phyloP scores from a whole-genome alignment of 2,113 vertebrate species.

The Sinocyclocheilus grahami region DNA sequence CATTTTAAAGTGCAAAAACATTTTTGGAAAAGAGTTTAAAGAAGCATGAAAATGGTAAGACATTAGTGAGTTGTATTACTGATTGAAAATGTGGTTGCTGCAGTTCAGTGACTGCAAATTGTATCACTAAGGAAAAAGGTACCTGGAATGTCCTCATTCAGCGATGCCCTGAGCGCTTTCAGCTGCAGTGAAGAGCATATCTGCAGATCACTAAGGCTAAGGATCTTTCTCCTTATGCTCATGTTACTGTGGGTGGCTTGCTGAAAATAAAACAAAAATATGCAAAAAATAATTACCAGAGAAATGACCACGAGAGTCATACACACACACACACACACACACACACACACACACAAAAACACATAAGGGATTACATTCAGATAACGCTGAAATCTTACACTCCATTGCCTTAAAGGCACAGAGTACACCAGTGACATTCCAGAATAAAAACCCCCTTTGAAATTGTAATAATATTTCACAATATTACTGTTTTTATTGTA shows the following conservation, averaged over 20 bases:
- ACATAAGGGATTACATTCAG: background rate
- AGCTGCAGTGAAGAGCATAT: slow-evolving; percentile 65
- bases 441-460: no score
- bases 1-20: background rate
- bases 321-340: background rate
- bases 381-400: background rate
- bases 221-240: slow-evolving; percentile 61
- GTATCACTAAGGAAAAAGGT: slow-evolving; percentile 16
- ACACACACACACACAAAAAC: background rate
- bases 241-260: slow-evolving; percentile 47
- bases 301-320: slow-evolving; percentile 11
- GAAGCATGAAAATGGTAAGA: background rate
- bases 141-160: slow-evolving; percentile 72
- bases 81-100: background rate
- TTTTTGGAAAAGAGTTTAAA: background rate
- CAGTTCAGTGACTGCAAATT: background rate
- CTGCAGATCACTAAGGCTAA: slow-evolving; percentile 69
- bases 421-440: background rate
- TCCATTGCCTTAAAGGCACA: background rate
- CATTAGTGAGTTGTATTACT: background rate
- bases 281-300: background rate
- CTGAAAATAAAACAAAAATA: slow-evolving; percentile 56
- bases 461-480: background rate
- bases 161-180: slow-evolving; percentile 56
- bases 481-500: background rate